Percentiles rank a stretch among this genome's conserved stretches.
Conservation (phyloP, 2,797 vertebrate genomes). For the Sebastes minor region DNA sequence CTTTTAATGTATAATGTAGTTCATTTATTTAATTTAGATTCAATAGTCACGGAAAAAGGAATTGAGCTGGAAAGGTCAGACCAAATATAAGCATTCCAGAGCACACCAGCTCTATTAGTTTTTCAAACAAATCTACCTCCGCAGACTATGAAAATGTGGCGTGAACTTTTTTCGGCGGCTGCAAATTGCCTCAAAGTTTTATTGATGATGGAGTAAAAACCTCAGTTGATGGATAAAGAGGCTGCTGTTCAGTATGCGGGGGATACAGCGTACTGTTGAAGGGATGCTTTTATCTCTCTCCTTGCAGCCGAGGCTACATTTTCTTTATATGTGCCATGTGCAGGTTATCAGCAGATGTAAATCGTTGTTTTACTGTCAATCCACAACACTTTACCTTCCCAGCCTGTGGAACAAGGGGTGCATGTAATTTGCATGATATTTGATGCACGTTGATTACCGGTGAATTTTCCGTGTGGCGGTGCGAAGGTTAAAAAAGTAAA, state of each 20-base stretch:
- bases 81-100: slow-evolving; percentile 60
- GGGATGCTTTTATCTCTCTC: slow-evolving; percentile 64
- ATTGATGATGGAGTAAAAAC: slow-evolving; percentile 62
- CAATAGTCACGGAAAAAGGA: slow-evolving; percentile 56
- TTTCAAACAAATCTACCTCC: slow-evolving; percentile 65
- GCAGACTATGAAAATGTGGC: slow-evolving; percentile 49
- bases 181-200: slow-evolving; percentile 69
- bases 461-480: neutral
- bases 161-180: slow-evolving; percentile 53
- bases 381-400: slow-evolving; percentile 12
- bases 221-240: slow-evolving; percentile 61
- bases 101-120: slow-evolving; percentile 51
- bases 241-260: slow-evolving; percentile 63
- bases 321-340: slow-evolving; percentile 51
- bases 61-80: slow-evolving; percentile 72
- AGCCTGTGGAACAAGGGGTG: neutral
- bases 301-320: slow-evolving; percentile 49
- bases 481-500: neutral
- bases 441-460: neutral
- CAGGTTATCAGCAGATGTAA: slow-evolving; percentile 56
- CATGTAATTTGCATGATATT: slow-evolving; percentile 20
- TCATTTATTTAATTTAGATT: slow-evolving; percentile 76
- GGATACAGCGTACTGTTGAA: slow-evolving; percentile 39
- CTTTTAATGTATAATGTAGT: slow-evolving; percentile 73
- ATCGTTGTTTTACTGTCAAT: slow-evolving; percentile 56